These are phyloP conservation scores for Caenorhabditis wallacei DNA, from an alignment of 2,888 invertebrate species.

Conservation along the genomic window DNA sequence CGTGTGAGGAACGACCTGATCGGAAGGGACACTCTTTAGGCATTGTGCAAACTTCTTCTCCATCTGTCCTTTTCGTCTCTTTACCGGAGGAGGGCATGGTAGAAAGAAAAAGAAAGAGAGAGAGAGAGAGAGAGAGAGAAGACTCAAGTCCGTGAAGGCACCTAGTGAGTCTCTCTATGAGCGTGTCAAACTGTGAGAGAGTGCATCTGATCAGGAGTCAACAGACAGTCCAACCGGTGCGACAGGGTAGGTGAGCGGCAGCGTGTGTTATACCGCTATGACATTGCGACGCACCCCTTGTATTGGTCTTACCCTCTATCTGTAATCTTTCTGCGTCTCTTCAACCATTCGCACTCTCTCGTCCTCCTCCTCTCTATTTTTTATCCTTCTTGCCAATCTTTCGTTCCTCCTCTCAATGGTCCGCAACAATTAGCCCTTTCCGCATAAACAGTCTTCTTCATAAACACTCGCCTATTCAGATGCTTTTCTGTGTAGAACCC, in stretches of 20 bases:
- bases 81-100: slow-evolving; percentile 43
- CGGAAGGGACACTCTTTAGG: slow-evolving; percentile 39
- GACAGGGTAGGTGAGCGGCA: slow-evolving; percentile 50
- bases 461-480: slow-evolving; percentile 12
- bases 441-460: slow-evolving; percentile 3
- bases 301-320: slow-evolving; percentile 32
- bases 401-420: slow-evolving; percentile 16
- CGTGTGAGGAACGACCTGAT: slow-evolving; percentile 59
- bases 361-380: neutral
- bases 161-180: slow-evolving; percentile 33
- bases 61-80: slow-evolving; percentile 23
- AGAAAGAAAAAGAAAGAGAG: too few species aligned
- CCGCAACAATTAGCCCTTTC: slow-evolving; percentile 47
- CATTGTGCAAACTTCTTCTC: slow-evolving; percentile 60
- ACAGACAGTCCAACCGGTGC: slow-evolving; percentile 44
- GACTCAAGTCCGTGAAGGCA: slow-evolving; percentile 51
- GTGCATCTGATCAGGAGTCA: slow-evolving; percentile 29
- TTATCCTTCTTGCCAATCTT: slow-evolving; percentile 6
- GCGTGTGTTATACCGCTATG: slow-evolving; percentile 60
- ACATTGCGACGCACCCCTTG: slow-evolving; percentile 59
- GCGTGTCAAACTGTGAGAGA: slow-evolving; percentile 45
- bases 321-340: slow-evolving; percentile 44
- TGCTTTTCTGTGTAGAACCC: slow-evolving; percentile 2
- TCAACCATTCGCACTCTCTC: slow-evolving; percentile 9
- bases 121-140: neutral